Conservation (phyloP, 2,888 invertebrate species). For the Timandra comae region DNA sequence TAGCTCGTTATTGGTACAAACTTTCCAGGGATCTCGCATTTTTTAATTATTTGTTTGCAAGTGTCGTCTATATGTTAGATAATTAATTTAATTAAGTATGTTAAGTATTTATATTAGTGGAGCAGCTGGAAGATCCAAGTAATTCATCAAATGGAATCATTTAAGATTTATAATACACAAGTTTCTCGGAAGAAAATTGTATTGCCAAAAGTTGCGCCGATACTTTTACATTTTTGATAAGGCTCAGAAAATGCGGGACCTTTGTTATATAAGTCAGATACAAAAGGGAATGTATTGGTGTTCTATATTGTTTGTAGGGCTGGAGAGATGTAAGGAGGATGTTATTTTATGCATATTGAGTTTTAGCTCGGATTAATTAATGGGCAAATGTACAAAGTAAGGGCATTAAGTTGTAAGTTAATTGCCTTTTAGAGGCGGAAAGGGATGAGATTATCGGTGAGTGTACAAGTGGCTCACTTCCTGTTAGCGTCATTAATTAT, state of each 20-base stretch:
- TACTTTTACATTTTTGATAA: conserved; percentile 20
- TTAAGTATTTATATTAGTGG: too few species aligned
- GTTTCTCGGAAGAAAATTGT: conserved; percentile 16
- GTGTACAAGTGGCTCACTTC: conserved; percentile 20
- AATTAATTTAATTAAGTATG: too few species aligned
- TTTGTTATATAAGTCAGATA: conserved; percentile 1
- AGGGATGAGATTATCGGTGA: conserved; percentile 32
- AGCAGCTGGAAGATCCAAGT: too few species aligned
- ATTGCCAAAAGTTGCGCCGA: conserved; percentile 17
- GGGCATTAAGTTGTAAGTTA: conserved; percentile 24
- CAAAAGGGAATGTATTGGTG: too few species aligned
- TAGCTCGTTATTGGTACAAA: conserved; percentile 15
- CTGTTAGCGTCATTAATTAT: conserved; percentile 21
- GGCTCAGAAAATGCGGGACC: conserved; percentile 1
- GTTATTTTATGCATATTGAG: conserved; percentile 4
- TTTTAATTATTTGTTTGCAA: too few species aligned
- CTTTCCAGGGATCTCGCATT: too few species aligned
- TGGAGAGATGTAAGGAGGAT: too few species aligned
- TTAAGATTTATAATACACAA: conserved; percentile 12
- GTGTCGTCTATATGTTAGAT: too few species aligned
- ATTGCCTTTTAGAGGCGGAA: conserved; percentile 32
- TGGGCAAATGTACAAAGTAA: conserved; percentile 18
- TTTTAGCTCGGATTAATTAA: conserved; percentile 11
- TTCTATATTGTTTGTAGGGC: too few species aligned
- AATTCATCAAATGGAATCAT: conserved; percentile 7